These are phyloP conservation scores for Macquaria ambigua DNA, from an alignment of 2,113 vertebrate genomes.

Conservation along the genomic window DNA sequence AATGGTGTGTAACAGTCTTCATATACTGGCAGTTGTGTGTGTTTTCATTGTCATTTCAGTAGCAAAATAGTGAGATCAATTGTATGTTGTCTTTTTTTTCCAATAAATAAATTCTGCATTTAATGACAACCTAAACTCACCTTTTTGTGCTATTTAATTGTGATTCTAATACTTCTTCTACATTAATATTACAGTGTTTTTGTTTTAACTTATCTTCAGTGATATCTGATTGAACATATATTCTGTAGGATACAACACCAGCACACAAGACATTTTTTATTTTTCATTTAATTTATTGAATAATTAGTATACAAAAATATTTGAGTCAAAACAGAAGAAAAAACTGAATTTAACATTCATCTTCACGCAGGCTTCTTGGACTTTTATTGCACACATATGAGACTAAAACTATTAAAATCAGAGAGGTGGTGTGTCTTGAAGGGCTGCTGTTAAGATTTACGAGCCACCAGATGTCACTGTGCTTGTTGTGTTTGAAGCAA, in stretches of 20 bases:
- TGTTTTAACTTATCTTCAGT: not conserved
- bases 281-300: conserved; percentile 55
- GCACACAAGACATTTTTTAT: conserved; percentile 27
- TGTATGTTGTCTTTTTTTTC: not conserved
- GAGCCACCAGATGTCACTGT: conserved; percentile 9
- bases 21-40: not conserved
- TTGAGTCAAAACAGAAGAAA: not conserved
- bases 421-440: not conserved
- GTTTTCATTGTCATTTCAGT: not conserved
- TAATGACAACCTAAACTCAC: not conserved
- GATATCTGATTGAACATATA: not conserved
- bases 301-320: not conserved
- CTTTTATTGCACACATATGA: not conserved
- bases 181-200: not conserved
- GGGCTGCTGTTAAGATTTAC: not conserved
- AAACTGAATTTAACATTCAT: not conserved
- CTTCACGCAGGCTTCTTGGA: not conserved
- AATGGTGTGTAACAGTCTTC: not conserved
- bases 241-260: conserved; percentile 35
- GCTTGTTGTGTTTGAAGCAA: not conserved
- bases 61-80: not conserved
- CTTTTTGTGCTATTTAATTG: not conserved
- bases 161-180: not conserved
- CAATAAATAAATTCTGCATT: conserved; percentile 31
- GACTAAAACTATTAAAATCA: not conserved